Conservation (phyloP, 2,888 invertebrate genomes). For the Drosophila fungiperda region DNA sequence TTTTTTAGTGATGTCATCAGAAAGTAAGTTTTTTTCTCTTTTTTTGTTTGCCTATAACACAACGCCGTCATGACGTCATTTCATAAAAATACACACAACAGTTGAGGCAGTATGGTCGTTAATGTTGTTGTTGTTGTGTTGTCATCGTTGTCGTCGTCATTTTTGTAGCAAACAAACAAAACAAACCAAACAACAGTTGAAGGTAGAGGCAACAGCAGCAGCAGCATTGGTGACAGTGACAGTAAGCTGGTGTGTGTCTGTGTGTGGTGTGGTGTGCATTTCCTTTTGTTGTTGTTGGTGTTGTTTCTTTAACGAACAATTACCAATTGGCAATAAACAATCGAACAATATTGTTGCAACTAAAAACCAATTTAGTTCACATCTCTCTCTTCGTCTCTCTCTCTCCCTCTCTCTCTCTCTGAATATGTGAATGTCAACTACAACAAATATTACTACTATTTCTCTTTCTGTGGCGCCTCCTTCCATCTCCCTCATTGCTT, state of each 20-base stretch:
- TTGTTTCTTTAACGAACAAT: not conserved
- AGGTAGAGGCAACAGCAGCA: constrained; percentile 37
- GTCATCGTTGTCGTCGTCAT: constrained; percentile 45
- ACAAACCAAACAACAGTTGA: constrained; percentile 73
- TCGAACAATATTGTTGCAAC: constrained; percentile 52
- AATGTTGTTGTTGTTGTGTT: constrained; percentile 45
- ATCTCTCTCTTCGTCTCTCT: not conserved
- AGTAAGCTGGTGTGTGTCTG: constrained; percentile 29
- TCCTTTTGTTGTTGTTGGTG: constrained; percentile 13
- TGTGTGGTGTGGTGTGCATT: constrained; percentile 20
- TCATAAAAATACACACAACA: constrained; percentile 77
- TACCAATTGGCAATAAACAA: constrained; percentile 48
- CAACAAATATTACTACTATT: constrained; percentile 4
- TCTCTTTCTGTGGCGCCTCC: constrained; percentile 16
- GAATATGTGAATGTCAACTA: not conserved
- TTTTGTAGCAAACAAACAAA: constrained; percentile 67
- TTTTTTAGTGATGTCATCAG: constrained; percentile 81
- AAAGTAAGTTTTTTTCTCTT: constrained; percentile 70
- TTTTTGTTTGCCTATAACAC: constrained; percentile 55
- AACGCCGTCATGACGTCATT: constrained; percentile 82
- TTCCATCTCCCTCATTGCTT: constrained; percentile 12
- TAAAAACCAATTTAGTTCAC: constrained; percentile 34
- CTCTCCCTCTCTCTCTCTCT: not conserved
- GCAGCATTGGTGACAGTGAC: constrained; percentile 37
- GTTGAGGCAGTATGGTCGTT: constrained; percentile 51